Conservation (phyloP, 2,888 invertebrate genomes). For the Molorchus minor region DNA sequence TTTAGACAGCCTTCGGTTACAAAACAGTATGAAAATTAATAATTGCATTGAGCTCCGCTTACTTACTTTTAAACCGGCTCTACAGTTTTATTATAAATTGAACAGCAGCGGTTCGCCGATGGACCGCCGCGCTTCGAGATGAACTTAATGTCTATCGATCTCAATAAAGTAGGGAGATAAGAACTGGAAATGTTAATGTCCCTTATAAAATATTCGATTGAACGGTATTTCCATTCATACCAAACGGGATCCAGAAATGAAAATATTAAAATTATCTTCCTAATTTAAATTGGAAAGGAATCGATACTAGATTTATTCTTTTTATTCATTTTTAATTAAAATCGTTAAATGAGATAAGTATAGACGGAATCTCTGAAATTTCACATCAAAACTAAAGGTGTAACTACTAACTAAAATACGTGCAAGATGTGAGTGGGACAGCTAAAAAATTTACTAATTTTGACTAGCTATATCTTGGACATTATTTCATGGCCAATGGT, state of each 20-base stretch:
- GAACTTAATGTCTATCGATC: conserved; percentile 42
- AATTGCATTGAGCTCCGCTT: no score
- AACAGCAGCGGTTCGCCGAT: conserved; percentile 31
- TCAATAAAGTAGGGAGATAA: conserved; percentile 38
- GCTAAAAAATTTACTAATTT: no score
- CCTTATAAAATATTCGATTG: conserved; percentile 37
- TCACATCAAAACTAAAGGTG: no score
- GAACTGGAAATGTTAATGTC: conserved; percentile 39
- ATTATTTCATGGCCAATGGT: no score
- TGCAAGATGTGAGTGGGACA: no score
- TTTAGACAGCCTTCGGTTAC: no score
- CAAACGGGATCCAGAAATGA: conserved; percentile 12
- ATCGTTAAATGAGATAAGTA: background rate
- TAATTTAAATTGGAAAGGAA: conserved; percentile 20
- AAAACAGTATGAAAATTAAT: no score
- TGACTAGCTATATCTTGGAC: no score
- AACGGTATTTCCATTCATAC: conserved; percentile 18
- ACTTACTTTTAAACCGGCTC: no score
- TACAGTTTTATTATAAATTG: no score
- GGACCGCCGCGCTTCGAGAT: conserved; percentile 36
- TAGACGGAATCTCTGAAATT: no score
- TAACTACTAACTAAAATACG: no score
- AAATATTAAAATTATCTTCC: conserved; percentile 23
- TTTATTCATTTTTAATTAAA: conserved; percentile 9
- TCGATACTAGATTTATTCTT: conserved; percentile 2